Percentiles rank a stretch among this genome's conserved stretches.
These are phyloP conservation scores for Calameuta idolon DNA, from an alignment of 2,888 invertebrate genomes.

Conservation along the genomic window DNA sequence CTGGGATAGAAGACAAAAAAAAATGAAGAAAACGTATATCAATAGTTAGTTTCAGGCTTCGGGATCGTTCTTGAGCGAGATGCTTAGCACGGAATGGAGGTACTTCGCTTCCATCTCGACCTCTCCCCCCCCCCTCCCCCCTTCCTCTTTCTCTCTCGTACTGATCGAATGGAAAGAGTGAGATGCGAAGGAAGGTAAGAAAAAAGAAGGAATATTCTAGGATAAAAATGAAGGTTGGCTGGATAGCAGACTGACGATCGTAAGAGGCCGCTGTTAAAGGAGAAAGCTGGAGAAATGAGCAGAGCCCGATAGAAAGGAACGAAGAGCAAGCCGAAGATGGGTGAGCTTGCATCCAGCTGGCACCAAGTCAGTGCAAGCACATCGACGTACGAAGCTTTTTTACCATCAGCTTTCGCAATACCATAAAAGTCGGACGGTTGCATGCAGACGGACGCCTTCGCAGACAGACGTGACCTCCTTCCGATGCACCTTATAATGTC, in stretches of 20 bases:
- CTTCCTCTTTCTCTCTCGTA: not conserved
- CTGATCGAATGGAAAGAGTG: not conserved
- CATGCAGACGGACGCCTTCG: slow-evolving; percentile 23
- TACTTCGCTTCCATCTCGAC: not conserved
- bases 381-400: slow-evolving; percentile 34
- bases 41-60: slow-evolving; percentile 9
- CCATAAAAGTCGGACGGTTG: slow-evolving; percentile 45
- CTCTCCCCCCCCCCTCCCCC: too few relatives aligned
- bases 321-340: not conserved
- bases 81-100: not conserved
- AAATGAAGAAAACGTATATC: slow-evolving; percentile 1
- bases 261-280: not conserved
- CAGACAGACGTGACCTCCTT: slow-evolving; percentile 41
- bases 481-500: slow-evolving; percentile 14
- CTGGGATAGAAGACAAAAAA: slow-evolving; percentile 4
- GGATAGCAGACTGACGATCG: not conserved
- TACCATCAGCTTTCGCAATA: slow-evolving; percentile 35
- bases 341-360: slow-evolving; percentile 8
- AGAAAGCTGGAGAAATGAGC: not conserved
- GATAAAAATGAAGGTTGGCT: not conserved
- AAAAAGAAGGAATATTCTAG: not conserved
- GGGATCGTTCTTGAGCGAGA: not conserved
- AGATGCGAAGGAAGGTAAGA: not conserved
- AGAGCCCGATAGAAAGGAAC: not conserved
- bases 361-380: slow-evolving; percentile 5